phyloP scores from a whole-genome alignment of 1,140 invertebrate species.

The Polyergus mexicanus region DNA sequence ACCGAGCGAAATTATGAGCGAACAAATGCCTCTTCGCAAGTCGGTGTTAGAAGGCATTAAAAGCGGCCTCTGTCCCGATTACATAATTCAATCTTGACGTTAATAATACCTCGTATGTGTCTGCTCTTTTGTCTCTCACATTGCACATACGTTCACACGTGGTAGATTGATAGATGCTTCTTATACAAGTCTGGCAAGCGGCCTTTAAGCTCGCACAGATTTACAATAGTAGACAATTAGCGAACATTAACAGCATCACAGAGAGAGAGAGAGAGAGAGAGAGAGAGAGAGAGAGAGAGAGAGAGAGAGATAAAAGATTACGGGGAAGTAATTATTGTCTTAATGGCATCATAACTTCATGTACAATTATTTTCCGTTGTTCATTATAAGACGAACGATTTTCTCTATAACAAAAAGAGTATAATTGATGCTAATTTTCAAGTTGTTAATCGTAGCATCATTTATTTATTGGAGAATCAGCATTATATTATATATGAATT shows the following conservation, averaged over 20 bases:
- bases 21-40: slow-evolving; percentile 9
- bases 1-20: slow-evolving; percentile 5
- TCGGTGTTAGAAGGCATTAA: slow-evolving; percentile 42
- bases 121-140: slow-evolving; percentile 50
- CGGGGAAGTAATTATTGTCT: slow-evolving; percentile 33
- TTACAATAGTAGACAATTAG: slow-evolving; percentile 54
- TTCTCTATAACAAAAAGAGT: neutral
- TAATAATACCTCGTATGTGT: slow-evolving; percentile 47
- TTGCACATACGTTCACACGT: slow-evolving; percentile 47
- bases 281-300: slow-evolving; percentile 41
- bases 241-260: slow-evolving; percentile 22
- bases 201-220: slow-evolving; percentile 45
- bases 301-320: slow-evolving; percentile 25
- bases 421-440: neutral
- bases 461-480: slow-evolving; percentile 5
- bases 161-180: slow-evolving; percentile 45
- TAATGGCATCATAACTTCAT: slow-evolving; percentile 17
- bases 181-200: slow-evolving; percentile 36
- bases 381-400: neutral
- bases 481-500: neutral
- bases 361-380: neutral
- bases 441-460: neutral
- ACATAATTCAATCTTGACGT: slow-evolving; percentile 59
- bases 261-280: slow-evolving; percentile 36
- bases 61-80: slow-evolving; percentile 39